A percentile compares a stretch with the other conserved stretches of the same genome.
Conservation (phyloP, 1,140 invertebrate species). For the Melipona quadrifasciata region DNA sequence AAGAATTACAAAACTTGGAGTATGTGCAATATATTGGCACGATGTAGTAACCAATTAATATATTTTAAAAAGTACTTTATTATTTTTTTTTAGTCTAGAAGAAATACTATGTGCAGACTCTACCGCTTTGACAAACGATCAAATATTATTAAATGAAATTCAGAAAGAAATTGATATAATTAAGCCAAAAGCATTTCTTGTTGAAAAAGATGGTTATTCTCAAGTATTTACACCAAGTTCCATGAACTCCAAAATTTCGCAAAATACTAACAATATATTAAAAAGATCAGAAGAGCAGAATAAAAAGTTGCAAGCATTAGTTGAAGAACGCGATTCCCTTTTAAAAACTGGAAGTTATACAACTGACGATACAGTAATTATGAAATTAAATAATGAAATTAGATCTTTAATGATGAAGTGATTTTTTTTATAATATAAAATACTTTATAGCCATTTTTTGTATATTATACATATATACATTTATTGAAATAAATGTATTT, state of each 20-base stretch:
- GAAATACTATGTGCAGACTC: constrained; percentile 74
- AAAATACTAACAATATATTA: constrained; percentile 21
- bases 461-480: constrained; percentile 9
- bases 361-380: constrained; percentile 77
- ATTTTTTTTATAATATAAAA: constrained; percentile 23
- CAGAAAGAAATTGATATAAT: constrained; percentile 75
- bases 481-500: constrained; percentile 59
- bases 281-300: constrained; percentile 65
- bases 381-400: constrained; percentile 75
- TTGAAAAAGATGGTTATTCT: constrained; percentile 54
- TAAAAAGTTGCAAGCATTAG: constrained; percentile 68
- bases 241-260: constrained; percentile 51
- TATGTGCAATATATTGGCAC: constrained; percentile 58
- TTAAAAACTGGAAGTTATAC: constrained; percentile 76
- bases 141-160: constrained; percentile 72
- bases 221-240: constrained; percentile 54
- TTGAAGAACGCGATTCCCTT: constrained; percentile 73
- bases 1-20: constrained; percentile 78
- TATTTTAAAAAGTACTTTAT: background rate
- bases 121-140: constrained; percentile 72
- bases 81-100: constrained; percentile 68
- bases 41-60: background rate
- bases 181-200: constrained; percentile 65
- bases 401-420: constrained; percentile 66
- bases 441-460: constrained; percentile 3